Evolutionary conservation across 2,888 invertebrate species (phyloP).

Genomic region (Hanleya hanleyi): DNA sequence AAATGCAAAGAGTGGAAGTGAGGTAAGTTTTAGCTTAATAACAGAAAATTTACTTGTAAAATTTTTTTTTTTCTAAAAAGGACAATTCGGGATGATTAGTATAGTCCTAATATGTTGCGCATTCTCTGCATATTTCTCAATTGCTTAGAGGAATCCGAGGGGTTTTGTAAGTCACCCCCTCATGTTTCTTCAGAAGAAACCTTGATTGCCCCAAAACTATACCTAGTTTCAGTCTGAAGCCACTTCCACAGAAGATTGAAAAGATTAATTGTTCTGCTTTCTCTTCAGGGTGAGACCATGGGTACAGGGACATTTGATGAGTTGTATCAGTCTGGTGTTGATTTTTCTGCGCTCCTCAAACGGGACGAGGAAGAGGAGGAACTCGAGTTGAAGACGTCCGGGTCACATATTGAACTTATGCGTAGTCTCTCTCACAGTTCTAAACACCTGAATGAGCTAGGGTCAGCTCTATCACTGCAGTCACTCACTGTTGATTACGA

Average conservation of each 20-base stretch:
- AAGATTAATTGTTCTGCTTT: not conserved
- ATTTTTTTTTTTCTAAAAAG: no score
- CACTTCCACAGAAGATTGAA: not conserved
- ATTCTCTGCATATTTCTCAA: no score
- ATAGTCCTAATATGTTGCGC: no score
- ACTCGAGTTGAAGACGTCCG: not conserved
- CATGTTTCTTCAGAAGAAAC: no score
- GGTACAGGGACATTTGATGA: conserved; percentile 68
- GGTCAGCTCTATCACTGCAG: conserved; percentile 54
- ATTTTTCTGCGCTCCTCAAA: conserved; percentile 66
- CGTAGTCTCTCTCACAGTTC: not conserved
- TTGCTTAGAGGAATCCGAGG: no score
- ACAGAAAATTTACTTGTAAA: no score
- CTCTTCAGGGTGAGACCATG: conserved; percentile 63
- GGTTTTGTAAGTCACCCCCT: no score
- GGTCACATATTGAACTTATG: not conserved
- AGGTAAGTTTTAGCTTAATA: no score
- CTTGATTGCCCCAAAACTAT: no score
- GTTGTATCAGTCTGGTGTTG: conserved; percentile 63
- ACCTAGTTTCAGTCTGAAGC: no score
- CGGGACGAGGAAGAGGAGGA: conserved; percentile 56
- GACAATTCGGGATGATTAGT: no score
- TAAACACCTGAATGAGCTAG: conserved; percentile 30
- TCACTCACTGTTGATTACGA: conserved; percentile 39
- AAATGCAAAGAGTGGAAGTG: no score